phyloP scores from a whole-genome alignment of 2,888 invertebrate species.

The Atethmia centrago region DNA sequence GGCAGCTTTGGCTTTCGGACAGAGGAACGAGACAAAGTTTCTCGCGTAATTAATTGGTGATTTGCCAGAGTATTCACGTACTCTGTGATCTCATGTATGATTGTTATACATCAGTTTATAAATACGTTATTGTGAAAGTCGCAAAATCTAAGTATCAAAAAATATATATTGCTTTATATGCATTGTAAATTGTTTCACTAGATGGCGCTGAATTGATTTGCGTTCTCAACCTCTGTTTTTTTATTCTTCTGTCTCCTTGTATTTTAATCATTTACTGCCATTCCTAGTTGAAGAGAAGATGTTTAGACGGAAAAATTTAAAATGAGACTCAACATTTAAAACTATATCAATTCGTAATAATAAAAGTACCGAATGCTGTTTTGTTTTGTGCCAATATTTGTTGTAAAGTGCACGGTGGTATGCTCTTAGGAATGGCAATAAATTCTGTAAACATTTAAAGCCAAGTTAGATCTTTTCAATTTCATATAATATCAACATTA shows the following conservation, averaged over 20 bases:
- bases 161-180: slow-evolving; percentile 50
- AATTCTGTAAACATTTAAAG: slow-evolving; percentile 20
- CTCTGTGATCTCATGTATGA: slow-evolving; percentile 91
- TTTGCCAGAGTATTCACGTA: slow-evolving; percentile 85
- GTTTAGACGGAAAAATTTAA: slow-evolving; percentile 38
- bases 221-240: slow-evolving; percentile 27
- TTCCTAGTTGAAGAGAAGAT: slow-evolving; percentile 44
- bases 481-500: slow-evolving; percentile 17
- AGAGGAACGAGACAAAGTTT: slow-evolving; percentile 72
- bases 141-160: slow-evolving; percentile 71
- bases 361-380: slow-evolving; percentile 60
- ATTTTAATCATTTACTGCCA: slow-evolving; percentile 49
- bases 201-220: slow-evolving; percentile 58
- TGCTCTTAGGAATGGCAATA: slow-evolving; percentile 59
- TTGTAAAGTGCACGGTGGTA: slow-evolving; percentile 50
- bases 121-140: slow-evolving; percentile 78
- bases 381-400: slow-evolving; percentile 74
- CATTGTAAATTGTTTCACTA: slow-evolving; percentile 59
- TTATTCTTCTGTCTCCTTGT: neutral
- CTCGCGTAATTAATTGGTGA: slow-evolving; percentile 79
- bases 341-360: slow-evolving; percentile 36
- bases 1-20: slow-evolving; percentile 54
- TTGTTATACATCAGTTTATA: slow-evolving; percentile 80
- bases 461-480: slow-evolving; percentile 24
- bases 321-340: slow-evolving; percentile 32